These are phyloP conservation scores for Branchipolynoe longqiensis DNA, from an alignment of 2,888 invertebrate genomes.

Conservation along the genomic window DNA sequence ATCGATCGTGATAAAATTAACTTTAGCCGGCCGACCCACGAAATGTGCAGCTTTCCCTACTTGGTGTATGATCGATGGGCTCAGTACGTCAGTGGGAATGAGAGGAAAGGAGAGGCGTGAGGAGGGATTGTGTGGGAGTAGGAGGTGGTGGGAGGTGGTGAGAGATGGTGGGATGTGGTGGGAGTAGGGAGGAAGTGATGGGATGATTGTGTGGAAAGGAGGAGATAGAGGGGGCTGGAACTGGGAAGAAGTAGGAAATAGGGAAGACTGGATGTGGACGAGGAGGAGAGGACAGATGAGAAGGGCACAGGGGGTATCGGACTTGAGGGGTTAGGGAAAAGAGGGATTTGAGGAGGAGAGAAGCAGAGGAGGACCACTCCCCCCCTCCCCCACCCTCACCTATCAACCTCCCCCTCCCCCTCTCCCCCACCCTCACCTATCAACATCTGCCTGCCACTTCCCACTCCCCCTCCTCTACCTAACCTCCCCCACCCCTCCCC, in stretches of 20 bases:
- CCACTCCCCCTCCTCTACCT: too few species aligned
- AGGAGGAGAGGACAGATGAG: too few species aligned
- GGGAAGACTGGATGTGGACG: too few species aligned
- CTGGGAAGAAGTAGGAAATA: too few species aligned
- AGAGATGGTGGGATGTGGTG: neutral
- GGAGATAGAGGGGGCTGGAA: too few species aligned
- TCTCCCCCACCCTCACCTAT: too few species aligned
- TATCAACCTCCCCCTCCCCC: neutral
- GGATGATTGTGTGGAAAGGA: too few species aligned
- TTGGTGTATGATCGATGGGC: neutral
- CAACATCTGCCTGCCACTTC: too few species aligned
- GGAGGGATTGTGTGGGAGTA: neutral
- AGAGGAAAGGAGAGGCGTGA: too few species aligned
- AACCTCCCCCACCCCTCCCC: too few species aligned
- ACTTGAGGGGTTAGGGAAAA: too few species aligned
- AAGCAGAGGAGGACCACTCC: neutral
- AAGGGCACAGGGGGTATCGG: neutral
- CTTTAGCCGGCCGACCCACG: neutral
- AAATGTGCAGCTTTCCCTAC: conserved; percentile 7
- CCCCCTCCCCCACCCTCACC: neutral
- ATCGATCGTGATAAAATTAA: conserved; percentile 40
- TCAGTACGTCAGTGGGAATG: too few species aligned
- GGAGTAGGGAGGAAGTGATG: neutral
- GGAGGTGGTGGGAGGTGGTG: neutral
- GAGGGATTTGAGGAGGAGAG: neutral